These are phyloP conservation scores for Xenotilapia leptura DNA, from an alignment of 2,113 vertebrate genomes.

Conservation along the genomic window DNA sequence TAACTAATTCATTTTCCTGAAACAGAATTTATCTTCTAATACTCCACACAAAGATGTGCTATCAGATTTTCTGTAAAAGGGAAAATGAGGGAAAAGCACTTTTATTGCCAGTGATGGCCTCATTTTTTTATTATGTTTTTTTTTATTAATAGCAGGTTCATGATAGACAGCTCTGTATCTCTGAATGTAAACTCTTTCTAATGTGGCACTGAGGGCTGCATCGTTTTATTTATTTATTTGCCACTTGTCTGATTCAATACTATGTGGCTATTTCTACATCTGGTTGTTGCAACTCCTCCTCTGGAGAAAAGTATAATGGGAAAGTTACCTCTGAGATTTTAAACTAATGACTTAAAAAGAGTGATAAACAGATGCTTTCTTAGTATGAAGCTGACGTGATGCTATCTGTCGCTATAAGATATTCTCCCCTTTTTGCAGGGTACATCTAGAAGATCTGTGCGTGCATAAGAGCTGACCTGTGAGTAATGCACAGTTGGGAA, in stretches of 20 bases:
- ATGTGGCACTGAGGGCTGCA: conserved; percentile 4
- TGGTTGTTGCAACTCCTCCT: neutral
- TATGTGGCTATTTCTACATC: neutral
- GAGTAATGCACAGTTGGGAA: neutral
- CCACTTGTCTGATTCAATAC: conserved; percentile 13
- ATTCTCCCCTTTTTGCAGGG: neutral
- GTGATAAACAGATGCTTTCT: neutral
- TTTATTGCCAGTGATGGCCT: conserved; percentile 11
- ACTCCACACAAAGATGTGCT: conserved; percentile 20
- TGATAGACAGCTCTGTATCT: conserved; percentile 16
- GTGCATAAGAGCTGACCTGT: neutral
- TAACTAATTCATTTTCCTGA: conserved; percentile 67
- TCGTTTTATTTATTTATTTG: conserved; percentile 7
- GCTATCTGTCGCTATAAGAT: neutral
- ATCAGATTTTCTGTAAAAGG: conserved; percentile 6
- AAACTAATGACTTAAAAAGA: neutral
- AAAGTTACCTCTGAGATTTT: neutral
- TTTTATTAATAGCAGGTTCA: neutral
- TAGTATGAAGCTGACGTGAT: neutral
- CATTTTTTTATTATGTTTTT: neutral
- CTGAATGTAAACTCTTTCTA: conserved; percentile 30
- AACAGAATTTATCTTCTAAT: conserved; percentile 61
- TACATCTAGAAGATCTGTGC: neutral
- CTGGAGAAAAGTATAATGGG: neutral
- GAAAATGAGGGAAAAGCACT: neutral